Percentiles rank a stretch among this genome's conserved stretches.
phyloP scores from a whole-genome alignment of 2,113 vertebrate genomes.

The Sardina pilchardus region DNA sequence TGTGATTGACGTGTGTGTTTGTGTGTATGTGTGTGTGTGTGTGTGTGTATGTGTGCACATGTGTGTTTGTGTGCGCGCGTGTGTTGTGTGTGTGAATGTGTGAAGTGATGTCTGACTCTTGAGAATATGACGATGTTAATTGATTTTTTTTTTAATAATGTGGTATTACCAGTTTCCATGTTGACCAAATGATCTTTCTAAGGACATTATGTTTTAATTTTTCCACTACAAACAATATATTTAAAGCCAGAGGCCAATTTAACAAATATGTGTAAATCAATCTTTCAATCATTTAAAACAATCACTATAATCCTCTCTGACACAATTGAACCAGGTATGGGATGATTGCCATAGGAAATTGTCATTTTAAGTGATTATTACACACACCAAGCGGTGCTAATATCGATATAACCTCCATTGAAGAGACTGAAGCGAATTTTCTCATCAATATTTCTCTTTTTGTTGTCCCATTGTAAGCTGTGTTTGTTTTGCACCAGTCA shows the following conservation, averaged over 20 bases:
- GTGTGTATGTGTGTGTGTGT: conserved; percentile 49
- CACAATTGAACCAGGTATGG: not conserved
- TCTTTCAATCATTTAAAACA: not conserved
- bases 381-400: not conserved
- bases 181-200: not conserved
- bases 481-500: not conserved
- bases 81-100: not conserved
- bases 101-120: not conserved
- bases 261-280: not conserved
- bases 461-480: not conserved
- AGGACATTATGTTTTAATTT: not conserved
- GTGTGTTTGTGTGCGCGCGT: conserved; percentile 10
- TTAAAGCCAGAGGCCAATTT: not conserved
- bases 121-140: not conserved
- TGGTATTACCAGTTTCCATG: not conserved
- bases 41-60: conserved; percentile 33
- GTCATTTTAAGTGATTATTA: not conserved
- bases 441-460: conserved; percentile 23
- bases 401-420: not conserved
- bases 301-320: not conserved
- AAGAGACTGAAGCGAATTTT: conserved; percentile 26
- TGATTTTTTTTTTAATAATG: not conserved
- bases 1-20: conserved; percentile 7
- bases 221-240: not conserved
- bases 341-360: not conserved